Base-by-base conservation (phyloP, 2,113 vertebrate species). In the Microtus pennsylvanicus region DNA sequence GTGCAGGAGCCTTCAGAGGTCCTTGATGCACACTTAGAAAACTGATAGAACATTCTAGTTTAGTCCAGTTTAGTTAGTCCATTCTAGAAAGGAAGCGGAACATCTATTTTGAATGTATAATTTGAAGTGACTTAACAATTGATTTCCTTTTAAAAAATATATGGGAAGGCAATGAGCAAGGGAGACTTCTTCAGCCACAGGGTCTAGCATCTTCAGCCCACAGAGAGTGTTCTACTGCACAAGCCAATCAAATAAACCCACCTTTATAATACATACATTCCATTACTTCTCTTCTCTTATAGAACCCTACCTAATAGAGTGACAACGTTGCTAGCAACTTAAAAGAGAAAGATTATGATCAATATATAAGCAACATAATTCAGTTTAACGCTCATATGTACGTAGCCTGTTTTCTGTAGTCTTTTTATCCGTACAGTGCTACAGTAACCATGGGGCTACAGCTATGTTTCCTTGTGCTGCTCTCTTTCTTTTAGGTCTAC, bases 341-440 rank as follows among this genome's bases (percentile, higher is more conserved):
- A 28, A 69, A 28, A 74, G 89, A 82, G 28, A 63, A 87, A 69
- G 33, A 92, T 63, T 86, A 74, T 90, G 74, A 19, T 89, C 89
- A 92, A 92, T 26, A 75, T 69, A 80, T 2, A 91, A 77, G 12
- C 28, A 67, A 63, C 74, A 70, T 82, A 94, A 91, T 61, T 90
- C 10, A 75, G 58, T 50, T 90, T 76, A 72, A 85, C 26, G 72
- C 26, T 74, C 86, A 74, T 33, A 17, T 33, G 3, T 50, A 22
- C 6, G 42, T 22, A 47, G 24, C 42, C 26, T 3, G 14, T 52
- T 82, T 50, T 80, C 50, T 50, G 50, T 63, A 50, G 24, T 72
- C 52, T 9, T 26, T 50, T 63, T 35, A 50, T 65, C 24, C 35
- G 45, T 38, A 38, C 16, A 83, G 5, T 24, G 45, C 55, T n/a